Evolutionary conservation across 2,113 vertebrate genomes (phyloP).

Genomic region (Apodemus speciosus): DNA sequence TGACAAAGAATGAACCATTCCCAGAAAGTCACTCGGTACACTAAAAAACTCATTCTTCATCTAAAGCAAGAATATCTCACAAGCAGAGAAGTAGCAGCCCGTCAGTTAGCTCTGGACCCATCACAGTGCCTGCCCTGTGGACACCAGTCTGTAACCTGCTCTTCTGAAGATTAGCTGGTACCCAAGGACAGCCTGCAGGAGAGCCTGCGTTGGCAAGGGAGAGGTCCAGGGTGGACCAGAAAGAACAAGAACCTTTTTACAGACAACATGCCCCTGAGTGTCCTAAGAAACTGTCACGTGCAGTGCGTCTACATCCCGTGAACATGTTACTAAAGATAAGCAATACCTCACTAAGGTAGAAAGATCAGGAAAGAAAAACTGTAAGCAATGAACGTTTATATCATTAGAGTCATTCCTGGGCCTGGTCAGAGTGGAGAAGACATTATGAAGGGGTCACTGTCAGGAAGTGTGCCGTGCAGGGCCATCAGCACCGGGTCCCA

Average conservation of each 20-base stretch:
- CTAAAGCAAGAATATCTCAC: background rate
- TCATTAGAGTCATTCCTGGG: background rate
- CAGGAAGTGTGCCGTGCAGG: background rate
- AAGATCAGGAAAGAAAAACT: background rate
- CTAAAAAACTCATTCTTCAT: background rate
- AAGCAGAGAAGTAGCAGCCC: background rate
- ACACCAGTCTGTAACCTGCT: background rate
- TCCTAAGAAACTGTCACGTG: background rate
- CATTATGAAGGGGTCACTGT: background rate
- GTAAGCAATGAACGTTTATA: background rate
- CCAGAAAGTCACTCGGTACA: background rate
- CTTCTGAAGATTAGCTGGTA: background rate
- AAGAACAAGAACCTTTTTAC: background rate
- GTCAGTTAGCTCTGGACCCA: background rate
- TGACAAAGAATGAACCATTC: background rate
- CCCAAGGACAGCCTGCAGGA: background rate
- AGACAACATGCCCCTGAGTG: background rate
- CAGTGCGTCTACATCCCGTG: background rate
- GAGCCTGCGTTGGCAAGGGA: background rate
- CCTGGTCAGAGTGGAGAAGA: background rate
- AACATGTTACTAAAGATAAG: conserved; percentile 10
- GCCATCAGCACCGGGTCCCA: too few relatives aligned
- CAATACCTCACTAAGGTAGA: background rate
- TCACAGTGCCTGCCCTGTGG: background rate
- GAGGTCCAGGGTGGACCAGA: background rate